phyloP scores from a whole-genome alignment of 2,888 invertebrate genomes.

The Pyrgus malvae region DNA sequence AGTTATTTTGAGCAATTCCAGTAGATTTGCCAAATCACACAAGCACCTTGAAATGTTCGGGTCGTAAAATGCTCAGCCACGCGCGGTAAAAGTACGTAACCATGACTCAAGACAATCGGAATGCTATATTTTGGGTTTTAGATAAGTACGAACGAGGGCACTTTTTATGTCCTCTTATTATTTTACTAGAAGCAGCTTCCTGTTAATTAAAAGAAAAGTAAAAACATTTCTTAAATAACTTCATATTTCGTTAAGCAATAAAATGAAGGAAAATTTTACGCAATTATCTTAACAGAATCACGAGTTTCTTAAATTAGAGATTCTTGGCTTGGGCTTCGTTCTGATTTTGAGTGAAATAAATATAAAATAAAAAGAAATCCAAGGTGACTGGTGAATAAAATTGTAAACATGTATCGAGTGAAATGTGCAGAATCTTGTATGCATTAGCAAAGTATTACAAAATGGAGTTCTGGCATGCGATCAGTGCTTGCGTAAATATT shows the following conservation, averaged over 20 bases:
- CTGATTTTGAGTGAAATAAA: no score
- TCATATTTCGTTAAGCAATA: no score
- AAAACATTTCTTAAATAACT: no score
- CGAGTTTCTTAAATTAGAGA: no score
- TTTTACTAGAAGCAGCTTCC: neutral
- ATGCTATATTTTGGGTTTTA: constrained; percentile 4
- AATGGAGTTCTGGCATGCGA: neutral
- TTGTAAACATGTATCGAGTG: neutral
- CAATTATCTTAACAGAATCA: no score
- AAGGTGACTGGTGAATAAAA: neutral
- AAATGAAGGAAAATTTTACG: no score
- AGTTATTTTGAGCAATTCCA: constrained; percentile 10
- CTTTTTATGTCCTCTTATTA: neutral
- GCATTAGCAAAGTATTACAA: neutral
- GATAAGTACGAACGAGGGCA: neutral
- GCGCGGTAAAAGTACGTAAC: constrained; percentile 6
- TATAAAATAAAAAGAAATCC: neutral
- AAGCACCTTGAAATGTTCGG: constrained; percentile 10
- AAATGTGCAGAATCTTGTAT: constrained; percentile 6
- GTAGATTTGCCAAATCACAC: neutral
- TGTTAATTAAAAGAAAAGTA: neutral
- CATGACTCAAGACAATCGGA: constrained; percentile 5
- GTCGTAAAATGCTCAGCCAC: constrained; percentile 10
- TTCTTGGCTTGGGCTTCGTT: no score
- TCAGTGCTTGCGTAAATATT: constrained; percentile 6